phyloP scores from a whole-genome alignment of 2,888 invertebrate genomes.

The Apodemia zela region DNA sequence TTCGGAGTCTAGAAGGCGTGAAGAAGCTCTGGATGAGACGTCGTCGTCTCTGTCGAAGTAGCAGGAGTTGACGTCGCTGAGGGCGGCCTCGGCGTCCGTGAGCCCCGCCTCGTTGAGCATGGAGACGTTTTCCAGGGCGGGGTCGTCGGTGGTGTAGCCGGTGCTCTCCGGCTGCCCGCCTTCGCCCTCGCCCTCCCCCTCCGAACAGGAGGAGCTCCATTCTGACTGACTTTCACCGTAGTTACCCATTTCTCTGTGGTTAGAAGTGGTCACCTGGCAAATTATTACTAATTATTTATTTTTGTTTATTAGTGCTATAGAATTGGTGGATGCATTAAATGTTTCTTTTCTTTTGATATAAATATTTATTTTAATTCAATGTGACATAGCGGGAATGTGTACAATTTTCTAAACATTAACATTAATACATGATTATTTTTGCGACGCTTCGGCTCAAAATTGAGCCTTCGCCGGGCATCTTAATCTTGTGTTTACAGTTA shows the following conservation, averaged over 20 bases:
- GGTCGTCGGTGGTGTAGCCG: slow-evolving; percentile 93
- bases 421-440: too few species aligned
- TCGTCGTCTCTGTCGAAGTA: slow-evolving; percentile 88
- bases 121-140: slow-evolving; percentile 91
- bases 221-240: slow-evolving; percentile 89
- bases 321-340: too few species aligned
- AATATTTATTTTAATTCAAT: too few species aligned
- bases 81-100: slow-evolving; percentile 92
- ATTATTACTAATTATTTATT: neutral
- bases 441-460: too few species aligned
- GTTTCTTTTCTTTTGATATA: too few species aligned
- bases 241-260: slow-evolving; percentile 64
- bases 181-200: slow-evolving; percentile 73
- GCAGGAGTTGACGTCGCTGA: slow-evolving; percentile 92
- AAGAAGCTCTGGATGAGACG: slow-evolving; percentile 91
- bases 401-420: too few species aligned
- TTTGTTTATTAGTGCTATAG: neutral
- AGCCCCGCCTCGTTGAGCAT: slow-evolving; percentile 92
- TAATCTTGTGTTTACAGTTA: too few species aligned
- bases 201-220: slow-evolving; percentile 85
- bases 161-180: slow-evolving; percentile 84
- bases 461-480: too few species aligned
- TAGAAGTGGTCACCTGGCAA: slow-evolving; percentile 58
- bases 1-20: slow-evolving; percentile 88
- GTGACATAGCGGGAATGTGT: too few species aligned